Conservation (phyloP, 2,797 vertebrate genomes). For the Melopsittacus undulatus region DNA sequence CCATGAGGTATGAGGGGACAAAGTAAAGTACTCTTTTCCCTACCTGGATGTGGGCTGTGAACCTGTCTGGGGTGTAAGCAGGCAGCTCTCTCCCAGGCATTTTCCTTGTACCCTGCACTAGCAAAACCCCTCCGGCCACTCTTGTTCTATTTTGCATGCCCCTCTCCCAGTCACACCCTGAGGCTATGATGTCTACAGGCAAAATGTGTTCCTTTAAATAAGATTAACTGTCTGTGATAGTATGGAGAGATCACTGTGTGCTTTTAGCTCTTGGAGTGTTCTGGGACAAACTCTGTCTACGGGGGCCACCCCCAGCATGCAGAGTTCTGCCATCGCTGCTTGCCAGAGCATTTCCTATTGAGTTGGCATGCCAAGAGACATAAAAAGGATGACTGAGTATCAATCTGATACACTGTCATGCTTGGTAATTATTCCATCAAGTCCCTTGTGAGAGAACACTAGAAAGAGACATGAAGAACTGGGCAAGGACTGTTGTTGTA, state of each 20-base stretch:
- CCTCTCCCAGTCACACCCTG: background rate
- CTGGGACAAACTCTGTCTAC: background rate
- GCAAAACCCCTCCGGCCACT: background rate
- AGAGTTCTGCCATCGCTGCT: background rate
- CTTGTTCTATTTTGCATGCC: background rate
- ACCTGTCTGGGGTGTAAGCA: background rate
- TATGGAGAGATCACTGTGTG: background rate
- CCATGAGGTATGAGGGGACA: background rate
- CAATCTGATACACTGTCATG: background rate
- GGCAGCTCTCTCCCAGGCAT: background rate
- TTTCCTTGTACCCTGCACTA: background rate
- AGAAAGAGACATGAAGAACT: background rate
- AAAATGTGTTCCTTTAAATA: conserved; percentile 46
- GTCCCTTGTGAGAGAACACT: background rate
- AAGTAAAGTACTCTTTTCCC: background rate
- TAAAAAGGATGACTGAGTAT: background rate
- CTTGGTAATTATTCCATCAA: background rate
- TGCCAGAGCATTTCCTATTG: background rate
- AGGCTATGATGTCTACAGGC: conserved; percentile 7
- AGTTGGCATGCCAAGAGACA: background rate
- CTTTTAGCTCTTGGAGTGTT: conserved; percentile 12
- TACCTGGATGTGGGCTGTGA: background rate
- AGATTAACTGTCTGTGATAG: conserved; percentile 7
- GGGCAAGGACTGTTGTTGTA: background rate
- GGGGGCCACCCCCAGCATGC: accelerated